Base-by-base conservation (phyloP, 2,888 invertebrate species). In the Cerceris rybyensis region DNA sequence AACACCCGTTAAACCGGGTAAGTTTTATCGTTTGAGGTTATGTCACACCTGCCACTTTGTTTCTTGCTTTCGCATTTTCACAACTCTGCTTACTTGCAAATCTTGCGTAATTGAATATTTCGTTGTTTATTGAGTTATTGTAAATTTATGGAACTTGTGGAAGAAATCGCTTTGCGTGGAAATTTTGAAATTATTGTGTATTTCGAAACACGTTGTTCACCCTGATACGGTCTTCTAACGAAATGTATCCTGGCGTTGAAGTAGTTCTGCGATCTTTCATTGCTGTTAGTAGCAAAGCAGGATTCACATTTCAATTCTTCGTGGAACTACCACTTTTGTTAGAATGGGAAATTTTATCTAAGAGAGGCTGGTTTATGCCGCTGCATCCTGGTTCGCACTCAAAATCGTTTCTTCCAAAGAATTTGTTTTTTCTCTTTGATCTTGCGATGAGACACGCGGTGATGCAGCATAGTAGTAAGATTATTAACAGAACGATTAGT, bases 1-100 rank as follows among this genome's bases (percentile, higher is more conserved):
- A 14, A 90, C 92, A 89, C 94, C 82, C 84, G 92, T 90, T 8
- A 91, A 91, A 81, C 90, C 90, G 70, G 86, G 90, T 92, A 78
- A 88, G 85, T 79, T 16, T 17, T 11, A 43, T 58, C 16, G 39
- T 76, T 82, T 65, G 52, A 91, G 92, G 58, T 93, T 92, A 77
- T 83, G 84, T 73, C 63, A 57, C 69, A 59, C 66, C 80, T 75
- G 11, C 59, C 43, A 7, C 60, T 63, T 52, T 60, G 9, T 14
- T 46, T 1, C 8, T n/a, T 43, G 65, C 70, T 7, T 17, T 55
- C 13, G 17, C 55, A 17, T 55, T 55, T 17, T 55, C 55, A 7
- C 17, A 5, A 16, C 6, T 6, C 7, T 55, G 8, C 17, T 28
- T 55, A 17, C 17, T 59, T 59, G 5, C 42, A 13, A 42, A 7